Conservation (phyloP, 2,888 invertebrate genomes). For the Agapostemon virescens region DNA sequence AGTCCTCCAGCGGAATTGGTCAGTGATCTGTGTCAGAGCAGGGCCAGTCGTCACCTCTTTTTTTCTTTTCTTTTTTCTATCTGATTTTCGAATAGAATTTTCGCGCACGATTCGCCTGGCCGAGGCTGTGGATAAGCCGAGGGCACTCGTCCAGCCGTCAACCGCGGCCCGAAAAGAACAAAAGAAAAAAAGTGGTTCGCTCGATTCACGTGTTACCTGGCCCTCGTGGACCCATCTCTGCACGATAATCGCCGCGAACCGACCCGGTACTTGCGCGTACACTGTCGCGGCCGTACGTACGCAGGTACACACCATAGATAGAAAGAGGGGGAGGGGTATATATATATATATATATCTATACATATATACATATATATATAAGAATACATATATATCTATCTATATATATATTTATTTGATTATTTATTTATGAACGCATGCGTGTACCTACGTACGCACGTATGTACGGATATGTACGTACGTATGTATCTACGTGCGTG, state of each 20-base stretch:
- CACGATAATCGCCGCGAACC: conserved; percentile 7
- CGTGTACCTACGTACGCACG: no score
- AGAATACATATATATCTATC: no score
- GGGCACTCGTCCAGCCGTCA: no score
- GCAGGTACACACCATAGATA: background rate
- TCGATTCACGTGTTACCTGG: conserved; percentile 6
- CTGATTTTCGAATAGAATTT: conserved; percentile 2
- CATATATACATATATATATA: no score
- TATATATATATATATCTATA: background rate
- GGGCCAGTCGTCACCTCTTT: conserved; percentile 63
- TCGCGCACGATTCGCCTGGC: background rate
- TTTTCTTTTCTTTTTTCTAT: no score
- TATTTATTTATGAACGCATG: no score
- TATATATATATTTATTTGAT: no score
- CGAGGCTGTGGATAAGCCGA: conserved; percentile 5
- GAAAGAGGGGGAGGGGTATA: conserved; percentile 1
- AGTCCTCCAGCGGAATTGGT: conserved; percentile 74
- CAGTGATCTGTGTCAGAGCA: conserved; percentile 76
- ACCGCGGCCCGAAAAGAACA: no score
- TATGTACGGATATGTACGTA: no score
- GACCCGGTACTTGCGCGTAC: background rate
- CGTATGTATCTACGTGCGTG: no score
- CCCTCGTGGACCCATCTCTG: conserved; percentile 19
- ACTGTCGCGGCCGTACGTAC: background rate
- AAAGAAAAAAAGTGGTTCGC: conserved; percentile 2